Conservation (phyloP, 1,140 invertebrate species). For the Asbolus verrucosus region DNA sequence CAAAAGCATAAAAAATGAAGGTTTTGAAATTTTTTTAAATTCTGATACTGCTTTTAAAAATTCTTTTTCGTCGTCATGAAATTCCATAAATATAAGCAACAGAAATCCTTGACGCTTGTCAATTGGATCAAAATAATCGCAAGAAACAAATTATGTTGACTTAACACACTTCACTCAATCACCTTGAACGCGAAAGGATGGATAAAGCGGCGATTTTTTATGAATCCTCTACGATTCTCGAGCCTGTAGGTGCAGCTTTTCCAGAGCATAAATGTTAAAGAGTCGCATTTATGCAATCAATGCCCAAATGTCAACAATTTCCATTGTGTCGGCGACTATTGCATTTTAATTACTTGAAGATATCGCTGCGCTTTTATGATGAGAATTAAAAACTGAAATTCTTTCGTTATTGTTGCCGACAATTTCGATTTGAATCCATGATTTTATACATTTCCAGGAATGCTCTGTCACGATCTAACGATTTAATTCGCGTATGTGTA, state of each 20-base stretch:
- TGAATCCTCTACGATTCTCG: slow-evolving; percentile 18
- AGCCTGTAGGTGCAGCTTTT: slow-evolving; percentile 33
- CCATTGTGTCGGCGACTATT: background rate
- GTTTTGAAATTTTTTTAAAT: no score
- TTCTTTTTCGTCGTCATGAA: slow-evolving; percentile 2
- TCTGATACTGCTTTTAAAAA: slow-evolving; percentile 1
- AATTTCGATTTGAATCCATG: slow-evolving; percentile 3
- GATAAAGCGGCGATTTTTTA: slow-evolving; percentile 22
- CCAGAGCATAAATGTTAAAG: slow-evolving; percentile 35
- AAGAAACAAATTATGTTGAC: slow-evolving; percentile 28
- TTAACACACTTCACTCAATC: slow-evolving; percentile 39
- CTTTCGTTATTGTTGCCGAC: background rate
- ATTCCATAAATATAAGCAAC: slow-evolving; percentile 1
- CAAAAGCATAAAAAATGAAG: no score
- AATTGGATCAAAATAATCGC: slow-evolving; percentile 27
- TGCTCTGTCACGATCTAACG: slow-evolving; percentile 7
- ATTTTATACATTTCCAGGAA: slow-evolving; percentile 3
- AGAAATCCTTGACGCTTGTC: slow-evolving; percentile 22
- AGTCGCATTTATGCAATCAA: slow-evolving; percentile 31
- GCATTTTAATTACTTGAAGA: background rate
- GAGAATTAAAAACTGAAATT: background rate
- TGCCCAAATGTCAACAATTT: slow-evolving; percentile 29
- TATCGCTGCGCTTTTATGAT: background rate
- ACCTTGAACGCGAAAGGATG: slow-evolving; percentile 35
- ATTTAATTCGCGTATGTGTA: slow-evolving; percentile 15